These are phyloP conservation scores for Actinia tenebrosa DNA, from an alignment of 64 coral and sea anemone genomes.

Conservation along the genomic window DNA sequence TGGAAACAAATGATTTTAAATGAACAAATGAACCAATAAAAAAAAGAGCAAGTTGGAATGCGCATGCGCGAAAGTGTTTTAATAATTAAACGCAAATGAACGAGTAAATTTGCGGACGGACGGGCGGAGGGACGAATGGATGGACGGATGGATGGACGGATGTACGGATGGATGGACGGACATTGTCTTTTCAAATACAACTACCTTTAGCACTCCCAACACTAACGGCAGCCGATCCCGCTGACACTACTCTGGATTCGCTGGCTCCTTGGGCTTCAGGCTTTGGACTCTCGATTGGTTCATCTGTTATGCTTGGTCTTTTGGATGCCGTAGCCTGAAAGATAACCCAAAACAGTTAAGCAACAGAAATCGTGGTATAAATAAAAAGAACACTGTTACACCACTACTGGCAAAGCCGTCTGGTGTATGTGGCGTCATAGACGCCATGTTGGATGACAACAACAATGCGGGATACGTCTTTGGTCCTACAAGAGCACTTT, in stretches of 20 bases:
- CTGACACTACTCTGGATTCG: neutral
- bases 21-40: neutral
- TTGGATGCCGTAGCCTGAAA: neutral
- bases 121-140: too few species aligned
- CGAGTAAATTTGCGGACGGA: too few species aligned
- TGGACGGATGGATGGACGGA: too few species aligned
- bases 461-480: too few species aligned
- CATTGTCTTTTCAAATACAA: neutral
- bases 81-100: too few species aligned
- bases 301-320: slow-evolving; percentile 4
- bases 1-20: neutral
- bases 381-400: too few species aligned
- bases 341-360: neutral
- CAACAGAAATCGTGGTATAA: too few species aligned
- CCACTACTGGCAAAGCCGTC: too few species aligned
- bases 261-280: neutral
- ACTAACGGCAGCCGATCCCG: neutral
- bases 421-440: too few species aligned
- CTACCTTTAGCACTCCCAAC: neutral
- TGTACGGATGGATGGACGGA: too few species aligned
- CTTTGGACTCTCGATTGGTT: neutral
- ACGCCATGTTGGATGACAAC: too few species aligned
- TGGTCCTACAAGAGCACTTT: too few species aligned
- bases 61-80: neutral
- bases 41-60: neutral